Base-by-base conservation (phyloP, 2,888 invertebrate genomes). In the Drosophila incognita region DNA sequence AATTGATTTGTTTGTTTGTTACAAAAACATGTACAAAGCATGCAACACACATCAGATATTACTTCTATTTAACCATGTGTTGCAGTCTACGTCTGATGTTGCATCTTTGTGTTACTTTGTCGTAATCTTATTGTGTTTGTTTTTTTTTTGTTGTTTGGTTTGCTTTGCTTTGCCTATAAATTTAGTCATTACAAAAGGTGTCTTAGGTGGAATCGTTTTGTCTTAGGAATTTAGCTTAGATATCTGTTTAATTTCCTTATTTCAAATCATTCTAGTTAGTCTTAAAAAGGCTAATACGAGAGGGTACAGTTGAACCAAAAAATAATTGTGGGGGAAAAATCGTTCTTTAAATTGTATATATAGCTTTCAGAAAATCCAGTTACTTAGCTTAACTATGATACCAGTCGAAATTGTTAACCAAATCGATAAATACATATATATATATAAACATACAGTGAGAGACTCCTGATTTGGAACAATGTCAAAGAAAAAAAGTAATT, bases 181-280 rank as follows among this genome's bases (percentile, higher is more conserved):
- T 85, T 88, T 88, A 87, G 74, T 85, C 79, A 68, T 85, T 87
- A 85, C 85, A 89, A 86, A 87, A 81, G 87, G 84, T 83, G 73
- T 89, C 86, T 82, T 87, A 89, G 89, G 89, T 89, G 86, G 89
- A 86, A 89, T 86, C 86, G 89, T 86, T 86, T 87, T 86, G 88
- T 87, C 89, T 86, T 86, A 89, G 86, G 86, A 86, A 85, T 89
- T 86, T 89, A 89, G 89, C 86, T 86, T 89, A 89, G 88, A 85
- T 87, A 85, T 81, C 82, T 87, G 73, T 75, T 75, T 57, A 60
- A 68, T 69, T 73, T 73, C 64, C 88, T 87, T 87, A 89, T 85
- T 89, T 86, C 85, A 89, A 86, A 86, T 89, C 89, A 89, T 87
- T 81, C 74, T 74, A 80, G 54, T 80, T 86, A 86, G 87, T 86